phyloP scores from a whole-genome alignment of 2,113 vertebrate genomes.

The Cranoglanis bouderius region DNA sequence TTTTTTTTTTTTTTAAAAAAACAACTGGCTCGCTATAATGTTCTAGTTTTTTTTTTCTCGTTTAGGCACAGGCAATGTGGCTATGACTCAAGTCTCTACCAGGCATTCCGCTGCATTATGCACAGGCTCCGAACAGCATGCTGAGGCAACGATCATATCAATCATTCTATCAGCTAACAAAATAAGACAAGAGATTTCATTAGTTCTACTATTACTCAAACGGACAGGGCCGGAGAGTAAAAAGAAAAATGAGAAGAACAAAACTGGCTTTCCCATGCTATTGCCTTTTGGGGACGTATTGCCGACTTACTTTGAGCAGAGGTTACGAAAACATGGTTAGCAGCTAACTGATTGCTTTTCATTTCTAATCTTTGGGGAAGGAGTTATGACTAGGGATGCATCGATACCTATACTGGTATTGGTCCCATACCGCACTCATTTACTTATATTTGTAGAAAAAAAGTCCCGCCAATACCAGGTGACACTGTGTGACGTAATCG shows the following conservation, averaged over 20 bases:
- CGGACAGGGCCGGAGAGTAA: constrained; percentile 41
- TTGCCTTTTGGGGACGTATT: constrained; percentile 65
- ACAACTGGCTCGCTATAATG: constrained; percentile 68
- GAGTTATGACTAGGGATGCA: constrained; percentile 6
- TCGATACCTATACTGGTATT: neutral
- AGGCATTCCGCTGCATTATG: constrained; percentile 73
- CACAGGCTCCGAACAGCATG: constrained; percentile 76
- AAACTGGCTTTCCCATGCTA: constrained; percentile 60
- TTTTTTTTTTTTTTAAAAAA: too few species aligned
- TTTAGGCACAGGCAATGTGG: constrained; percentile 75
- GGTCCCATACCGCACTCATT: neutral
- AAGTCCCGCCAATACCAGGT: neutral
- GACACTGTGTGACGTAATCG: too few species aligned
- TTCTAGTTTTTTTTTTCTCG: constrained; percentile 55
- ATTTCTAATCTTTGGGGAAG: constrained; percentile 72
- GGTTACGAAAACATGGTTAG: constrained; percentile 72
- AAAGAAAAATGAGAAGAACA: constrained; percentile 44
- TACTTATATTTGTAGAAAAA: neutral
- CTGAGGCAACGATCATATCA: constrained; percentile 70
- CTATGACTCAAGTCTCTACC: constrained; percentile 69
- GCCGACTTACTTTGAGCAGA: constrained; percentile 63
- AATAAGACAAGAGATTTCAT: constrained; percentile 70
- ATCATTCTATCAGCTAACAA: constrained; percentile 70
- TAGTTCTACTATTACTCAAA: constrained; percentile 65
- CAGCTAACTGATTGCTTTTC: constrained; percentile 79